These are phyloP conservation scores for Drosophila yakuba DNA, from an alignment of 1,140 invertebrate species.

Conservation along the genomic window DNA sequence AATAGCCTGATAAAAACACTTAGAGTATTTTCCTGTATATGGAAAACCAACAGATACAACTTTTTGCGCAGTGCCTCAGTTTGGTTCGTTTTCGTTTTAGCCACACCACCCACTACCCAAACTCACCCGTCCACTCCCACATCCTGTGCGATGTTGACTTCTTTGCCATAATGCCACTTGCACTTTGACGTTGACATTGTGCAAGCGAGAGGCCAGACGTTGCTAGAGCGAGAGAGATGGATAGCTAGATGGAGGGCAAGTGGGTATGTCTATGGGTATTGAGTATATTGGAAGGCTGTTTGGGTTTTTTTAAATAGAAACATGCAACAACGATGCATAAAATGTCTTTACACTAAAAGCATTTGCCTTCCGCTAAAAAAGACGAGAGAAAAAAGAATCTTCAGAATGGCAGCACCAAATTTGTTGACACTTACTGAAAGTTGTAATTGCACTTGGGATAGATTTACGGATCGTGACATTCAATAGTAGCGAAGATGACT, in stretches of 20 bases:
- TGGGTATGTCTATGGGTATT: slow-evolving; percentile 29
- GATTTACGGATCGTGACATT: neutral
- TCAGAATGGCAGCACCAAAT: slow-evolving; percentile 18
- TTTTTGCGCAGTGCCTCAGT: slow-evolving; percentile 42
- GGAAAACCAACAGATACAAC: neutral
- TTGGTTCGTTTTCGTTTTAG: slow-evolving; percentile 27
- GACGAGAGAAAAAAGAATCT: slow-evolving; percentile 3
- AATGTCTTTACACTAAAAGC: slow-evolving; percentile 75
- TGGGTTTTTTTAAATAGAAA: slow-evolving; percentile 69
- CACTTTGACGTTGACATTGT: slow-evolving; percentile 79
- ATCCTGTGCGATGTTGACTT: slow-evolving; percentile 55
- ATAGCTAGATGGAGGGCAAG: slow-evolving; percentile 7
- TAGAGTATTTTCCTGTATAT: neutral
- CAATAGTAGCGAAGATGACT: neutral
- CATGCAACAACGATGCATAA: slow-evolving; percentile 53
- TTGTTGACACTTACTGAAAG: slow-evolving; percentile 40
- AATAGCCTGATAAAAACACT: too few relatives aligned
- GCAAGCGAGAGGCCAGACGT: slow-evolving; percentile 24
- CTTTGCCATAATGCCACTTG: slow-evolving; percentile 77
- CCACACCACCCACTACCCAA: slow-evolving; percentile 2
- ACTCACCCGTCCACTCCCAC: slow-evolving; percentile 2
- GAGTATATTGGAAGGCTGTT: slow-evolving; percentile 61
- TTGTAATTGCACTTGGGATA: slow-evolving; percentile 20
- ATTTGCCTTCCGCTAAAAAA: slow-evolving; percentile 47
- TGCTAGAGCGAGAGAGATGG: slow-evolving; percentile 13